Conservation (phyloP, 2,797 vertebrate species). For the Sus cebifrons region DNA sequence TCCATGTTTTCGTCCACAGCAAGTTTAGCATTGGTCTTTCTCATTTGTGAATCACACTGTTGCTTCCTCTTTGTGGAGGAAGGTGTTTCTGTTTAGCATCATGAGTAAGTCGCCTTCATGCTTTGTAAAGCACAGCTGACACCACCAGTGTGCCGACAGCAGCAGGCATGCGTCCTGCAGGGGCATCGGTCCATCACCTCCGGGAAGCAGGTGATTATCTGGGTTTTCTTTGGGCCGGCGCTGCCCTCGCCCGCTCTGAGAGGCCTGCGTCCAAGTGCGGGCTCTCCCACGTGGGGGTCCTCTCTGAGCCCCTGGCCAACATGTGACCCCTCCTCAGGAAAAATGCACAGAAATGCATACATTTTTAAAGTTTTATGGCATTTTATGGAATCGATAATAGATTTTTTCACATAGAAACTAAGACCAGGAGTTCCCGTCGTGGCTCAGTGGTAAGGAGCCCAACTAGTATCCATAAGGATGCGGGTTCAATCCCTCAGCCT, state of each 20-base stretch:
- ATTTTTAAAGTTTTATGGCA: neutral
- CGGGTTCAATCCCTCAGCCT: too few species aligned
- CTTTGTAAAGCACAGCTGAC: neutral
- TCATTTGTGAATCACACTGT: neutral
- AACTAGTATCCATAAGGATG: too few species aligned
- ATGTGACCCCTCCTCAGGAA: neutral
- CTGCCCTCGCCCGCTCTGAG: neutral
- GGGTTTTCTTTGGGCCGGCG: rapidly evolving
- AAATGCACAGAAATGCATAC: rapidly evolving
- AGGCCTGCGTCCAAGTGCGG: neutral
- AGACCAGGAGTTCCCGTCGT: neutral
- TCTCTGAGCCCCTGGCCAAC: rapidly evolving
- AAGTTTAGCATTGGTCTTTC: neutral
- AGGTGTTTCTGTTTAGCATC: neutral
- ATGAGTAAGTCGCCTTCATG: neutral
- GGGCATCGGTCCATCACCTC: neutral
- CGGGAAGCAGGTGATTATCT: rapidly evolving
- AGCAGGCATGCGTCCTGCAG: neutral
- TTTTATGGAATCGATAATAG: neutral
- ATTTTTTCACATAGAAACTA: neutral
- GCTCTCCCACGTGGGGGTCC: rapidly evolving
- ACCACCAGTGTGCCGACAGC: neutral
- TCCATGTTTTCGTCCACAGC: neutral
- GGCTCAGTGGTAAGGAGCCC: too few species aligned
- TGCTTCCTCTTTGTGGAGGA: neutral